A percentile compares a stretch with the other conserved stretches of the same genome.
Conservation (phyloP, 2,113 vertebrate genomes). For the Mus musculus region GRCm39 chr3:53179501-53180000, state of each 20-base stretch:
- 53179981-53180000: background rate
- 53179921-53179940: background rate
- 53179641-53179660: background rate
- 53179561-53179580: slow-evolving; percentile 10
- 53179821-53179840: background rate
- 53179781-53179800: background rate
- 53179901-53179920: background rate
- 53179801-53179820: background rate
- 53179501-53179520: slow-evolving; percentile 26
- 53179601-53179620: background rate
- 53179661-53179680: background rate
- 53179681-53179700: background rate
- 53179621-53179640: background rate
- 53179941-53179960: background rate
- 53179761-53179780: background rate
- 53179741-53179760: background rate
- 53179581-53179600: slow-evolving; percentile 64
- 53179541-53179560: slow-evolving; percentile 45
- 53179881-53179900: background rate
- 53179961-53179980: background rate
- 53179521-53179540: slow-evolving; percentile 61
- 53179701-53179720: background rate
- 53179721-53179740: background rate
- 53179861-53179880: background rate
- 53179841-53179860: background rate